phyloP scores from a whole-genome alignment of 2,888 invertebrate species.

The Carabus problematicus region DNA sequence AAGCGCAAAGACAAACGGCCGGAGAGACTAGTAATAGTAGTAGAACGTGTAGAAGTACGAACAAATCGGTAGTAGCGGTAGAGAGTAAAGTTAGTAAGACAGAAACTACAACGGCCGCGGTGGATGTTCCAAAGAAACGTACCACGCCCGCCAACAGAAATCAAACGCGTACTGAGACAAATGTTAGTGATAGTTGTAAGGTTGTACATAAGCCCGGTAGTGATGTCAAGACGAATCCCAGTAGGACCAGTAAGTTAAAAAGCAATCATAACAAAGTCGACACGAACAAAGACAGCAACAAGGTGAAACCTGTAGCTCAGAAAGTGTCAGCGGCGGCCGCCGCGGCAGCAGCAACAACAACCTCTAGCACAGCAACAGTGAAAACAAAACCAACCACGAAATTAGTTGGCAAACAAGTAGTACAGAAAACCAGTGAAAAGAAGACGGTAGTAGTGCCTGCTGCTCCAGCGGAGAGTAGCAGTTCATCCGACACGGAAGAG shows the following conservation, averaged over 20 bases:
- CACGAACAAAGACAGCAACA: too few species aligned
- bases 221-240: not conserved
- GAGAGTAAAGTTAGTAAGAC: constrained; percentile 4
- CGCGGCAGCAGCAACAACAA: not conserved
- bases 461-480: constrained; percentile 13
- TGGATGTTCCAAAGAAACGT: constrained; percentile 11
- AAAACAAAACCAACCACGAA: not conserved
- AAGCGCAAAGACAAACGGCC: constrained; percentile 54
- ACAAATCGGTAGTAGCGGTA: not conserved
- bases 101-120: constrained; percentile 16
- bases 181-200: constrained; percentile 20
- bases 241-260: constrained; percentile 46
- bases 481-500: constrained; percentile 54
- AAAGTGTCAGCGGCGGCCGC: not conserved
- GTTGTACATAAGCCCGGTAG: constrained; percentile 31
- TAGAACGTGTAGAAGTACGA: constrained; percentile 3
- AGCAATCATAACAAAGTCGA: constrained; percentile 40
- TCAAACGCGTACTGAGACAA: constrained; percentile 20
- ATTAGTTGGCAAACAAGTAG: not conserved
- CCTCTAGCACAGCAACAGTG: not conserved
- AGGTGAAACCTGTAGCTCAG: not conserved
- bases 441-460: not conserved
- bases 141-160: not conserved
- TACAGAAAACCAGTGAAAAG: constrained; percentile 5
- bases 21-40: constrained; percentile 32